Evolutionary conservation across 1,140 invertebrate genomes (phyloP).

Genomic region (Diorhabda carinulata): DNA sequence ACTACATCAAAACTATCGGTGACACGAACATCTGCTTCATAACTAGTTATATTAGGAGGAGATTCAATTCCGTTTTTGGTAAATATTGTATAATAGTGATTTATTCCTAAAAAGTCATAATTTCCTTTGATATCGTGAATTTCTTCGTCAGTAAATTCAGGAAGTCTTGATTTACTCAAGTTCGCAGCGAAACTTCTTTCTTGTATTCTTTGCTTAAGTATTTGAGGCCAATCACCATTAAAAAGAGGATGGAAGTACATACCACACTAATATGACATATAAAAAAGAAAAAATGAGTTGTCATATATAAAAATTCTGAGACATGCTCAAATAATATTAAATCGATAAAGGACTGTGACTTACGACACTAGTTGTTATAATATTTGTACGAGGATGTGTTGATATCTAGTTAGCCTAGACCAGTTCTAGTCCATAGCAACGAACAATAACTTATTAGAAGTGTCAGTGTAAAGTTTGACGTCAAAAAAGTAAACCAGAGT

Average conservation of each 20-base stretch:
- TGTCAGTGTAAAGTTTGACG: too few relatives aligned
- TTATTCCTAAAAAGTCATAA: neutral
- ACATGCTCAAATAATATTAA: too few relatives aligned
- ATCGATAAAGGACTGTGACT: too few relatives aligned
- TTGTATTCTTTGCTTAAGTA: conserved; percentile 5
- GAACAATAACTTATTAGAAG: too few relatives aligned
- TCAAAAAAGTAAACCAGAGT: too few relatives aligned
- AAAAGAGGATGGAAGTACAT: neutral
- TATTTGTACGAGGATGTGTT: too few relatives aligned
- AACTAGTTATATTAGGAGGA: neutral
- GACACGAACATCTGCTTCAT: neutral
- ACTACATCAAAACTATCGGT: neutral
- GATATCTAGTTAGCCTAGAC: too few relatives aligned
- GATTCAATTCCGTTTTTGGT: neutral
- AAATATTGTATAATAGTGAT: neutral
- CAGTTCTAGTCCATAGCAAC: too few relatives aligned
- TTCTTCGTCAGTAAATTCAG: neutral
- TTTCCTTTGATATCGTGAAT: conserved; percentile 8
- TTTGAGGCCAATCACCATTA: conserved; percentile 6
- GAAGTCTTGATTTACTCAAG: neutral
- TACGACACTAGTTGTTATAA: too few relatives aligned
- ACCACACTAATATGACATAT: conserved; percentile 2
- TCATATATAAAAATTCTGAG: too few relatives aligned
- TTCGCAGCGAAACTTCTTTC: neutral
- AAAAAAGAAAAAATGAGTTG: too few relatives aligned